phyloP scores from a whole-genome alignment of 2,113 vertebrate species.

The Rhinolophus ferrumequinum region DNA sequence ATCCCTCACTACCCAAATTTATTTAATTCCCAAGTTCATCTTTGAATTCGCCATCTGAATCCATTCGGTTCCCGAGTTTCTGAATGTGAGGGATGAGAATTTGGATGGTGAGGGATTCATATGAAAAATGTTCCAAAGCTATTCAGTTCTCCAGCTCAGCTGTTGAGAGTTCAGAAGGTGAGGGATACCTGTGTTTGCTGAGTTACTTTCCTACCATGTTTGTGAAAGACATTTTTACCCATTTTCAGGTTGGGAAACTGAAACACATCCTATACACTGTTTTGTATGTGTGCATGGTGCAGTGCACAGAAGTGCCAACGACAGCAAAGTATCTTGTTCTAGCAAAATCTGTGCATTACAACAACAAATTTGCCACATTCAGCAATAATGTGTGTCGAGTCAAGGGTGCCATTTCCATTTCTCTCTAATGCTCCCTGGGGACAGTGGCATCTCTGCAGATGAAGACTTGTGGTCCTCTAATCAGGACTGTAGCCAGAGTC shows the following conservation, averaged over 20 bases:
- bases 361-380: background rate
- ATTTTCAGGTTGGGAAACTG: background rate
- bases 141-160: background rate
- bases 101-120: background rate
- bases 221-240: background rate
- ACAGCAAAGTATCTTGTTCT: background rate
- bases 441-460: background rate
- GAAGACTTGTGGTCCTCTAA: background rate
- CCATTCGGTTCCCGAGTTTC: background rate
- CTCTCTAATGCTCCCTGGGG: background rate
- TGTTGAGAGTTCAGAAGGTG: background rate
- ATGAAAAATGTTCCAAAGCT: background rate
- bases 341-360: background rate
- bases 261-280: background rate
- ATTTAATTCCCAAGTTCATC: background rate
- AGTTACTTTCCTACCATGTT: background rate
- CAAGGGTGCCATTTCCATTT: background rate
- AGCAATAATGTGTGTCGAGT: background rate
- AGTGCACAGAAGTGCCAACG: background rate
- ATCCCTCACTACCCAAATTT: background rate
- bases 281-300: fast-evolving
- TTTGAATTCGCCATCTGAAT: background rate
- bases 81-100: background rate
- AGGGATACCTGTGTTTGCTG: background rate
- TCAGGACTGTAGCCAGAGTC: background rate